Conservation (phyloP, 2,888 invertebrate genomes). For the Peribatodes rhomboidaria region DNA sequence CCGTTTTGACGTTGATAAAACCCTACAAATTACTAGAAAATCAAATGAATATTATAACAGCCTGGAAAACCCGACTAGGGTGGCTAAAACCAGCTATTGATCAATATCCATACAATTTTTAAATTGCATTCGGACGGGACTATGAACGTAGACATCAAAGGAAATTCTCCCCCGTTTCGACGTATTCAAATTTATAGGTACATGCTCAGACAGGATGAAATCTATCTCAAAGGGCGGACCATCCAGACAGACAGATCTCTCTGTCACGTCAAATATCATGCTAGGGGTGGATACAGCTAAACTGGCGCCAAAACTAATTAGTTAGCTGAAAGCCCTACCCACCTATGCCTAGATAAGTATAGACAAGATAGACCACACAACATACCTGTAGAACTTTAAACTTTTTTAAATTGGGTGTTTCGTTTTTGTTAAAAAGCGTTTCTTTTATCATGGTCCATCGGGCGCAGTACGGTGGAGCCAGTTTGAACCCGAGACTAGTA, state of each 20-base stretch:
- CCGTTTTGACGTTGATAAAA: no score
- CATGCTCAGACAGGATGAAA: not conserved
- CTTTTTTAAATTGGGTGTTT: slow-evolving; percentile 69
- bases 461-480: slow-evolving; percentile 80
- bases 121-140: no score
- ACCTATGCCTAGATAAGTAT: no score
- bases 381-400: slow-evolving; percentile 74
- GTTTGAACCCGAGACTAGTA: slow-evolving; percentile 93
- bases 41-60: not conserved
- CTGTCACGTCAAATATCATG: not conserved
- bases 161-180: not conserved
- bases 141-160: not conserved
- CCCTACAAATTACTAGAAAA: no score
- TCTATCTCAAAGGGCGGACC: not conserved
- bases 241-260: slow-evolving; percentile 10
- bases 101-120: no score
- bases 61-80: not conserved
- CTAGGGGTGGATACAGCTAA: slow-evolving; percentile 7
- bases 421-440: slow-evolving; percentile 73
- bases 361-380: not conserved
- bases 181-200: not conserved
- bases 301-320: no score
- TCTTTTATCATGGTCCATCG: slow-evolving; percentile 89
- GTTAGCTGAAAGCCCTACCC: not conserved
- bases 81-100: not conserved